Base-by-base conservation (phyloP, 2,797 vertebrate genomes). In the Helostoma temminkii region DNA sequence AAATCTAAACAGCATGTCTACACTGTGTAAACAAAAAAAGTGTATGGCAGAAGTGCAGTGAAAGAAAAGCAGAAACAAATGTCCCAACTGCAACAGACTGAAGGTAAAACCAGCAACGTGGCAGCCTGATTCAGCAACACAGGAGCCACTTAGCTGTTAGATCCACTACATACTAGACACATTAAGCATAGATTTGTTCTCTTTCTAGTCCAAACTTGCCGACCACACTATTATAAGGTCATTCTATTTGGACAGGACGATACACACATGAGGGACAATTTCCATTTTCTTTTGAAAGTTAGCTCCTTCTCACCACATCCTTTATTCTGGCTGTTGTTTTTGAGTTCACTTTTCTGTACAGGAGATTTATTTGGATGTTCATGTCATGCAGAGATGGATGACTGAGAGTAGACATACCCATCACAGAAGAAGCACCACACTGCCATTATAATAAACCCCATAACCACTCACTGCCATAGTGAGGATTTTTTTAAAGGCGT, bases 381-480 rank as follows among this genome's bases (percentile, higher is more conserved):
- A 69, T 78, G 74, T 86, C 61, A 60, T 73, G 80, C 84, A 69
- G 22, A 84, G 65, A 77, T 43, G 58, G 75, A 87, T 78, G 86
- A 83, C 73, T 76, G 62, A 76, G 60, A 67, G 66, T 66, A 87
- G 81, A 82, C 67, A 19, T 80, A 50, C 47, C 62, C 55, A 84
- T 87, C 67, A 78, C 43, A 54, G 53, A 53, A 75, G 64, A 73
- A 56, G 50, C 58, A 62, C 48, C 43, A 3, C 25, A 50, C 67
- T 77, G 48, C 76, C 56, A 78, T 83, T 83, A 80, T 32, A 81
- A 42, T 28, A 55, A n/a, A 37, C 24, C 62, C 37, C 6, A 2
- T 25, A 65, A 77, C 50, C 43, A 80, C 26, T 75, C 45, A 24
- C 63, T 67, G 50, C 61, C 22, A 72, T 16, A 10, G 36, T 19